These are phyloP conservation scores for Drosophila guanche DNA, from an alignment of 1,140 invertebrate genomes.

Conservation along the genomic window DNA sequence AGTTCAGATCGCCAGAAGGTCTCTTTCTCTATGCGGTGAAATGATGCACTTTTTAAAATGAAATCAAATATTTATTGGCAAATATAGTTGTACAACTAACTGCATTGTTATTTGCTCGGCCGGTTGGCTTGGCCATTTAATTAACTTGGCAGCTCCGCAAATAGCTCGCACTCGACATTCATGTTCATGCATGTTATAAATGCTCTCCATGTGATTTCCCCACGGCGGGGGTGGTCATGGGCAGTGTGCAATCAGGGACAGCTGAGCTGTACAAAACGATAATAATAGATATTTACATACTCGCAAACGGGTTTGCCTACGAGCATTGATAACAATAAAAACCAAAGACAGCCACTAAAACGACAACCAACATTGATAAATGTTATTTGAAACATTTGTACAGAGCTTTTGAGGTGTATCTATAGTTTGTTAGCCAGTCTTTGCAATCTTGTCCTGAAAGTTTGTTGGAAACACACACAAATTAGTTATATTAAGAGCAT, in stretches of 20 bases:
- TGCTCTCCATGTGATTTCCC: slow-evolving; percentile 34
- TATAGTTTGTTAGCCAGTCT: slow-evolving; percentile 22
- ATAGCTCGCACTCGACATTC: slow-evolving; percentile 23
- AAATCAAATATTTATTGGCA: slow-evolving; percentile 58
- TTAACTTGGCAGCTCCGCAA: slow-evolving; percentile 50
- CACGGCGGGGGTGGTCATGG: slow-evolving; percentile 6
- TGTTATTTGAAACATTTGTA: slow-evolving; percentile 46
- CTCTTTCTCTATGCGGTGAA: no score
- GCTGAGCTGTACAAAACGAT: slow-evolving; percentile 25
- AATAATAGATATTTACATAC: slow-evolving; percentile 35
- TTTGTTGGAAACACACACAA: no score
- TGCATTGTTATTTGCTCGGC: slow-evolving; percentile 13
- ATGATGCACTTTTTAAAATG: slow-evolving; percentile 20
- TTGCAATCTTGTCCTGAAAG: slow-evolving; percentile 10
- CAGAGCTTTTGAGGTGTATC: slow-evolving; percentile 6
- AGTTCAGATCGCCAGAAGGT: no score
- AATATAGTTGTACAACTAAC: slow-evolving; percentile 41
- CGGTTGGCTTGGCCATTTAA: slow-evolving; percentile 33
- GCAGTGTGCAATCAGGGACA: not conserved
- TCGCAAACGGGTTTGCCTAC: not conserved
- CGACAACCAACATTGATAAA: slow-evolving; percentile 43
- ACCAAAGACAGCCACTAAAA: slow-evolving; percentile 27
- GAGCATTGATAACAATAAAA: slow-evolving; percentile 21
- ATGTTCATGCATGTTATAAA: slow-evolving; percentile 41
- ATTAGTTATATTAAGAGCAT: no score